A percentile compares a stretch with the other conserved stretches of the same genome.
phyloP scores from a whole-genome alignment of 1,140 invertebrate species.

The Calliopsis andreniformis region DNA sequence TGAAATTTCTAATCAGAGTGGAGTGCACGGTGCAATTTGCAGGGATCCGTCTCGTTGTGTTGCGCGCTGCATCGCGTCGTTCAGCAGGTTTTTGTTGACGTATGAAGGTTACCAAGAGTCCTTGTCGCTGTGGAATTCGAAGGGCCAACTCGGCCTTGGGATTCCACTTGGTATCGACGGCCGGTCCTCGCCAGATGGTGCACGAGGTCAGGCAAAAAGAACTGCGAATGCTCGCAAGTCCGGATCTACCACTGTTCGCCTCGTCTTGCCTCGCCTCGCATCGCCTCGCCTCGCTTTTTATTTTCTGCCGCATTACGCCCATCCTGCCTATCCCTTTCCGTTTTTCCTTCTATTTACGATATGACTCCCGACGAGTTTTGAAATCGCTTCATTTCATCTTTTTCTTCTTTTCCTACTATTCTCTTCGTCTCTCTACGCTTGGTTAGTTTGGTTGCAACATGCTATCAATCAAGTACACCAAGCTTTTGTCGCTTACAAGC shows the following conservation, averaged over 20 bases:
- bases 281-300: constrained; percentile 46
- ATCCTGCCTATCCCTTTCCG: background rate
- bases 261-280: too few relatives aligned
- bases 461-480: too few relatives aligned
- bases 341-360: constrained; percentile 22
- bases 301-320: constrained; percentile 26
- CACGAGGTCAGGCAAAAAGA: constrained; percentile 65
- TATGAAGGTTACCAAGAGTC: constrained; percentile 59
- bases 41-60: too few relatives aligned
- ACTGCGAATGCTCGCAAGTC: constrained; percentile 22
- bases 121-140: constrained; percentile 64
- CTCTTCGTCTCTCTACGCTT: background rate
- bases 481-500: too few relatives aligned
- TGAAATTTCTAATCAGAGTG: too few relatives aligned
- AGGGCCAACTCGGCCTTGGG: constrained; percentile 60
- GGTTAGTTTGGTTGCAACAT: constrained; percentile 11
- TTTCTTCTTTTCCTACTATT: background rate
- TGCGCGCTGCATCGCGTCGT: constrained; percentile 1
- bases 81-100: constrained; percentile 53
- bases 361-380: constrained; percentile 11
- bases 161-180: constrained; percentile 62
- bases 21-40: too few relatives aligned
- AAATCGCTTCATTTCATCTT: constrained; percentile 40
- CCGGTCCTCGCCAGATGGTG: constrained; percentile 57
- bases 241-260: constrained; percentile 47